Conservation (phyloP, 2,113 vertebrate species). For the Charina bottae region DNA sequence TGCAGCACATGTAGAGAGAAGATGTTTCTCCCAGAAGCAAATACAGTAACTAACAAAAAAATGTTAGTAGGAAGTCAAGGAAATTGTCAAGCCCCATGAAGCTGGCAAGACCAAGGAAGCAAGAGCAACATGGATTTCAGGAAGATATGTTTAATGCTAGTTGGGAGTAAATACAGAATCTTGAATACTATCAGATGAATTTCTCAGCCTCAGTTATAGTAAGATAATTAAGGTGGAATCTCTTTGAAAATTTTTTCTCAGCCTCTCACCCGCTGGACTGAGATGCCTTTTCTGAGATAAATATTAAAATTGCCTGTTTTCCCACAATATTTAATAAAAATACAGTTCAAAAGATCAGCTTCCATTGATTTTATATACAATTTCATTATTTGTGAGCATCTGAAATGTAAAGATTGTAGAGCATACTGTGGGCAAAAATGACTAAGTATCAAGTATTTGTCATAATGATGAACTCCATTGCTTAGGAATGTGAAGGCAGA, state of each 20-base stretch:
- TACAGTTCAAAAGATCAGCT: neutral
- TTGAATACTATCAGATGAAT: neutral
- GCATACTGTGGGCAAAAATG: neutral
- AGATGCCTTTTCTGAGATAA: neutral
- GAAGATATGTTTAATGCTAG: neutral
- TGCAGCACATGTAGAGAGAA: neutral
- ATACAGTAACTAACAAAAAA: neutral
- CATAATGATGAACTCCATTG: neutral
- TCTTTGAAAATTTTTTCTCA: too few relatives aligned
- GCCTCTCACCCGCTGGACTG: neutral
- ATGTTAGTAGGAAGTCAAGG: neutral
- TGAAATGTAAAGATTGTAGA: neutral
- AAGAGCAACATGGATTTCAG: neutral
- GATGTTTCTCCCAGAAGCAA: neutral
- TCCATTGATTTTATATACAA: neutral
- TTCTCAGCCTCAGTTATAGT: neutral
- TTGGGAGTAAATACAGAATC: neutral
- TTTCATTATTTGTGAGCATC: neutral
- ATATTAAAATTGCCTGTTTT: neutral
- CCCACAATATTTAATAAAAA: neutral
- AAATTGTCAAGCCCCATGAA: neutral
- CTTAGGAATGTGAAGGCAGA: neutral
- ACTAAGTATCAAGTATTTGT: neutral
- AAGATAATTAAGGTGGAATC: neutral
- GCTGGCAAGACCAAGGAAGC: neutral